These are phyloP conservation scores for Patiria miniata DNA, from an alignment of 35 echinoderm and acorn worm genomes.

Conservation along the genomic window DNA sequence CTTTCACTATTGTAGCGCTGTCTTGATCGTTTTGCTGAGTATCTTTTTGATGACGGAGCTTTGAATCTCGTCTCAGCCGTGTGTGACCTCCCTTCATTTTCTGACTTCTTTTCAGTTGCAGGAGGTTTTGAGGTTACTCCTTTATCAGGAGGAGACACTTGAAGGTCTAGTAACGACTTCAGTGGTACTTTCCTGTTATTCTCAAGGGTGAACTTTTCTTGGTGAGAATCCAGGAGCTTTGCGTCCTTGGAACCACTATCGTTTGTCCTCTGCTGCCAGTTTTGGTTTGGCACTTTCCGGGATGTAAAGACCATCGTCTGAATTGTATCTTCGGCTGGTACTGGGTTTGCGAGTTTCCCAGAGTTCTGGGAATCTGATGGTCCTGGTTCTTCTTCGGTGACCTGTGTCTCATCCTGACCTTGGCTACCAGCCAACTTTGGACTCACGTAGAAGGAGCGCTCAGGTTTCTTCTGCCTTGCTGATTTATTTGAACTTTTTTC, in stretches of 20 bases:
- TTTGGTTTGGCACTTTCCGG: background rate
- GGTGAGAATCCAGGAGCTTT: background rate
- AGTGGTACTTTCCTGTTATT: conserved; percentile 6
- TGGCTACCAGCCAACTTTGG: background rate
- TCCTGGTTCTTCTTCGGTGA: background rate
- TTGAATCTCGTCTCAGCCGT: background rate
- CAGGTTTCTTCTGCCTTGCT: background rate
- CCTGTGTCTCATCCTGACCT: background rate
- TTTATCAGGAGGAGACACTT: background rate
- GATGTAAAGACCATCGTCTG: conserved; percentile 13
- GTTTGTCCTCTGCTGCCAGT: background rate
- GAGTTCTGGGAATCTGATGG: background rate
- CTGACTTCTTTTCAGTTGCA: background rate
- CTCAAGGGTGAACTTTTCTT: conserved; percentile 3
- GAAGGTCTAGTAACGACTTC: conserved; percentile 20
- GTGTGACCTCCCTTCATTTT: background rate
- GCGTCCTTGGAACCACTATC: background rate
- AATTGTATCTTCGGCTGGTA: background rate
- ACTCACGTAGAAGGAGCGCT: background rate
- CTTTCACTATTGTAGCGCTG: conserved; percentile 34
- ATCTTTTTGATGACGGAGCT: conserved; percentile 29
- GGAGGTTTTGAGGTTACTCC: background rate
- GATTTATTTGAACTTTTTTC: background rate
- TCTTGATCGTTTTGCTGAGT: conserved; percentile 33
- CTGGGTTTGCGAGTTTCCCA: background rate